Percentiles rank a stretch among this genome's conserved stretches.
phyloP scores from a whole-genome alignment of 2,113 vertebrate species.

The Sinocyclocheilus rhinocerous region DNA sequence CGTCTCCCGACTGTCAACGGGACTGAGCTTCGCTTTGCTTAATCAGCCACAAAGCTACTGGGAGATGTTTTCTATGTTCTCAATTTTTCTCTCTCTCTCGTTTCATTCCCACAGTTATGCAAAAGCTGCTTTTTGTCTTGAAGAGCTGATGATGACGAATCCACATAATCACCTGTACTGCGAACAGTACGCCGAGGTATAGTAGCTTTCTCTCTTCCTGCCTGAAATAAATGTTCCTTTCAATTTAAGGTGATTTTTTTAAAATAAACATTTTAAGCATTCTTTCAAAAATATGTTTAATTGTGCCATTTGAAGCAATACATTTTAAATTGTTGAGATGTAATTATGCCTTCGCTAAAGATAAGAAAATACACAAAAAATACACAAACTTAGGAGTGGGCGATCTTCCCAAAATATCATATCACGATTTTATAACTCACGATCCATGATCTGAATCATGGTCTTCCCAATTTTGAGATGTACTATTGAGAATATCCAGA shows the following conservation, averaged over 20 bases:
- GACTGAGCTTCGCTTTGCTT: constrained; percentile 15
- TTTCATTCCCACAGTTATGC: constrained; percentile 83
- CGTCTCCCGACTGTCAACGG: constrained; percentile 42
- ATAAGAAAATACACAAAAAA: no score
- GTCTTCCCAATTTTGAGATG: no score
- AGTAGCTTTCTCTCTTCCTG: constrained; percentile 49
- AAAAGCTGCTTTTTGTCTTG: constrained; percentile 98
- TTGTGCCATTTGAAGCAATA: neutral
- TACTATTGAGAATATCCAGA: no score
- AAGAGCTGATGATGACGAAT: constrained; percentile 98
- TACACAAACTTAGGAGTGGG: no score
- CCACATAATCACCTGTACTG: constrained; percentile 99
- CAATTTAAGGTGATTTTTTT: neutral
- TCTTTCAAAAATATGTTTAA: neutral
- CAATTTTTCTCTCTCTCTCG: constrained; percentile 37
- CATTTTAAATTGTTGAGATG: neutral
- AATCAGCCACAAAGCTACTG: constrained; percentile 32
- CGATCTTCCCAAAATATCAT: no score
- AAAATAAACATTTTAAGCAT: no score
- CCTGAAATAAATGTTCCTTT: neutral
- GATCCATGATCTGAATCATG: no score
- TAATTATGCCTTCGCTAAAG: no score
- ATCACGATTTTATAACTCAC: no score
- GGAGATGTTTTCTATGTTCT: neutral
- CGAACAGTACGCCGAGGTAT: constrained; percentile 97